phyloP scores from a whole-genome alignment of 2,888 invertebrate genomes.

The Leptopilina syphax region DNA sequence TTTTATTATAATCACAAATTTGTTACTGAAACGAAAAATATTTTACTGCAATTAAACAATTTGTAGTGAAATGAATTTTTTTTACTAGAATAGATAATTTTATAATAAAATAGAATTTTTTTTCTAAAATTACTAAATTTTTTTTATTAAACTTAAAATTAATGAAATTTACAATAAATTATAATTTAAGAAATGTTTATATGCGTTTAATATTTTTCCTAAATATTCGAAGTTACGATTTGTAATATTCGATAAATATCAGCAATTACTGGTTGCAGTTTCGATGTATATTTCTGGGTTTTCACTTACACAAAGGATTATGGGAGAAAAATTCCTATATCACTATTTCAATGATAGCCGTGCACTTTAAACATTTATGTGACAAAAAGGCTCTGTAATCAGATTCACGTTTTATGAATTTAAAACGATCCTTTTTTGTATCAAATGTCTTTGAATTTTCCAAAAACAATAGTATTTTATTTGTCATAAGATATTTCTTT shows the following conservation, averaged over 20 bases:
- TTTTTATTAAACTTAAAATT: too few species aligned
- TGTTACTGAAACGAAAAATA: too few species aligned
- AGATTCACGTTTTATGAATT: background rate
- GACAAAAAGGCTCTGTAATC: background rate
- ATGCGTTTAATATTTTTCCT: too few species aligned
- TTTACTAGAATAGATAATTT: too few species aligned
- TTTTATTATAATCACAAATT: too few species aligned
- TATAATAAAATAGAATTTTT: too few species aligned
- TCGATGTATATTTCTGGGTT: background rate
- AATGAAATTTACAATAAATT: too few species aligned
- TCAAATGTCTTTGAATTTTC: background rate
- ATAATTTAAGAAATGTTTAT: too few species aligned
- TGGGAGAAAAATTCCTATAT: constrained; percentile 18
- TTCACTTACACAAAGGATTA: constrained; percentile 11
- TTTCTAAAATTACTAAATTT: too few species aligned
- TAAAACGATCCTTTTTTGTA: background rate
- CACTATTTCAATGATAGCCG: constrained; percentile 3
- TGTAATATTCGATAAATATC: constrained; percentile 16
- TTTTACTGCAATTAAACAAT: too few species aligned
- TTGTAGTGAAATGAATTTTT: too few species aligned
- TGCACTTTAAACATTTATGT: background rate
- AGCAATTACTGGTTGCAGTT: background rate
- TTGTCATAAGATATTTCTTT: background rate
- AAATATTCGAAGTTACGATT: background rate
- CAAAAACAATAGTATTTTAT: background rate